Percentiles rank a stretch among this genome's conserved stretches.
These are phyloP conservation scores for Pycnomerus fuliginosus DNA, from an alignment of 2,888 invertebrate genomes.

Conservation along the genomic window DNA sequence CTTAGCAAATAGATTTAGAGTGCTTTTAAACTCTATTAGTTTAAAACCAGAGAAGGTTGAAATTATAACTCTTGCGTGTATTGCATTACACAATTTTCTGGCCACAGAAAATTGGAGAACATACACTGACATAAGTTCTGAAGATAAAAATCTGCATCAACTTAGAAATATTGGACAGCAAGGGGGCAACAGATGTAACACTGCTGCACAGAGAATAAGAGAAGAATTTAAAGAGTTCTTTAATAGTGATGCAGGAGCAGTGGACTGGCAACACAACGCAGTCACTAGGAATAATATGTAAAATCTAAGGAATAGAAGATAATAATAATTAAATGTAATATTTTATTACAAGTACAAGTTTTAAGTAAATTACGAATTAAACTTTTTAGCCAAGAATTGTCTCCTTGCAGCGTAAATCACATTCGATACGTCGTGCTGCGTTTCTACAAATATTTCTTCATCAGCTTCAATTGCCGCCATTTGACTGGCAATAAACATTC, in stretches of 20 bases:
- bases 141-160: not conserved
- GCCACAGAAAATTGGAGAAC: slow-evolving; percentile 3
- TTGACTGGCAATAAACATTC: too few species aligned
- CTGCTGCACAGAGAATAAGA: slow-evolving; percentile 6
- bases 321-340: too few species aligned
- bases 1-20: slow-evolving; percentile 10
- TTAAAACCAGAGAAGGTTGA: slow-evolving; percentile 12
- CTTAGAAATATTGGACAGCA: not conserved
- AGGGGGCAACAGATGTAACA: not conserved
- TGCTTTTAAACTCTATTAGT: slow-evolving; percentile 10
- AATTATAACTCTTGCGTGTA: slow-evolving; percentile 14
- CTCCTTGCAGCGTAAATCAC: too few species aligned
- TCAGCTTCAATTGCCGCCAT: too few species aligned
- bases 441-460: too few species aligned
- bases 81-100: slow-evolving; percentile 14
- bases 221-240: slow-evolving; percentile 11
- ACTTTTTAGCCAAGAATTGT: too few species aligned
- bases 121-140: not conserved
- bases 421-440: too few species aligned
- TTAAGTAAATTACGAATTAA: too few species aligned
- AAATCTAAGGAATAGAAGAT: too few species aligned
- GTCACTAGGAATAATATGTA: slow-evolving; percentile 7
- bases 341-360: too few species aligned
- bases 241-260: slow-evolving; percentile 5
- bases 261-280: slow-evolving; percentile 9